Base-by-base conservation (phyloP, 2,113 vertebrate species). In the Chinchilla lanigera region DNA sequence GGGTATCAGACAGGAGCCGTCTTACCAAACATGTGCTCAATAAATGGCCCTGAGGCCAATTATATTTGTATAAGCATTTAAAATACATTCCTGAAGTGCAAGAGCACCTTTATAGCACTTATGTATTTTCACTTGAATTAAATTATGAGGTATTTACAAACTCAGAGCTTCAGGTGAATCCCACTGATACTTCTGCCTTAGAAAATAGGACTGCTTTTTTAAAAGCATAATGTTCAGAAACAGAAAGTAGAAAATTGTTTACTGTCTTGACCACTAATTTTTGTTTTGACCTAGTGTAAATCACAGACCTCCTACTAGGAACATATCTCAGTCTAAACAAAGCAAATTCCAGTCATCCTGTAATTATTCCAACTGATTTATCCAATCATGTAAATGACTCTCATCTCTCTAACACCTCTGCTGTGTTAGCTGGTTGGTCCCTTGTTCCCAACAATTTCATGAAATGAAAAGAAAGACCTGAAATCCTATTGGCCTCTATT, bases 311-410 rank as follows among this genome's bases (percentile, higher is more conserved):
- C 83, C 30, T 82, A 47, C 2, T 20, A 86, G 90, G 61, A 91
- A 54, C 7, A 90, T 50, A 13, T 24, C 19, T 17, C 78, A 86
- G 52, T 24, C 52, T 94, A 90, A 93, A 71, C 56, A 90, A 97
- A 93, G 9, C 93, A 93, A 93, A 24, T 69, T n/a, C 50, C 44
- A 93, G 38, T 86, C 56, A 88, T 58, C 20, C 35, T 93, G 35
- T 50, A 81, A 93, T 86, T 80, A 96, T 86, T 77, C 12, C 41
- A 60, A 9, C n/a, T 95, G n/a, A 90, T 81, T 96, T 92, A 82
- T 69, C 38, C 38, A 94, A 54, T 71, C 47, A 92, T 90, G 63
- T 77, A 90, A 84, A 93, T 77, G 30, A 96, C 24, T 20, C 17
- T 90, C 19, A 90, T 92, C n/a, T 41, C 84, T 82, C 60, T 65